Percentiles rank a stretch among this genome's conserved stretches.
Evolutionary conservation across 2,888 invertebrate genomes (phyloP).

Genomic region (Nomada ferruginata): DNA sequence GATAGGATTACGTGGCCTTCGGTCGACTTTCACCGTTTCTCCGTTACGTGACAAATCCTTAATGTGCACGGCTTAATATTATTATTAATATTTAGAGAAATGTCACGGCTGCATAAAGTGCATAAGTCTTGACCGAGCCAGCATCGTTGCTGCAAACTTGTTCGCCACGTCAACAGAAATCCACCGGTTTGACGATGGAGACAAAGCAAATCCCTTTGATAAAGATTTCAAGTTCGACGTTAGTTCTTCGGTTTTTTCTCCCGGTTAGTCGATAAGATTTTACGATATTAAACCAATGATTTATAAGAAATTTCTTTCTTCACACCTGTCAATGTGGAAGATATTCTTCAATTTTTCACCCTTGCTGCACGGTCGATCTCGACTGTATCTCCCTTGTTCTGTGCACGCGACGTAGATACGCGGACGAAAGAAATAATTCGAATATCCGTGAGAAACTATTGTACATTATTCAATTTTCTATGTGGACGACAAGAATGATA

Average conservation of each 20-base stretch:
- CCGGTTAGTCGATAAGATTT: background rate
- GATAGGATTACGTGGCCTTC: background rate
- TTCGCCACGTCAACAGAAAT: slow-evolving; percentile 30
- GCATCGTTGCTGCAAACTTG: slow-evolving; percentile 13
- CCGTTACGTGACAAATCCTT: background rate
- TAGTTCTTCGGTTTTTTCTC: background rate
- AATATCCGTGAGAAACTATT: too few species aligned
- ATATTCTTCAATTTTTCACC: too few species aligned
- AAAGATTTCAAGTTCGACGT: background rate
- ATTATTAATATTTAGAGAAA: slow-evolving; percentile 34
- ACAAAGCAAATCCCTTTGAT: slow-evolving; percentile 6
- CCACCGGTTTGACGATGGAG: background rate
- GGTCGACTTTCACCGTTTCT: slow-evolving; percentile 20
- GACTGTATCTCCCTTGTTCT: too few species aligned
- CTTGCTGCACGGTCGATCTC: too few species aligned
- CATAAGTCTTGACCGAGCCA: slow-evolving; percentile 50
- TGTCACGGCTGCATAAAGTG: slow-evolving; percentile 60
- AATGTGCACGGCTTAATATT: background rate
- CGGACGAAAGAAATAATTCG: too few species aligned
- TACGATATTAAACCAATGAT: too few species aligned
- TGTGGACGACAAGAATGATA: too few species aligned
- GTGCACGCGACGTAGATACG: too few species aligned
- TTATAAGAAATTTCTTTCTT: too few species aligned
- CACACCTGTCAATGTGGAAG: too few species aligned
- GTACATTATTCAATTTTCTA: too few species aligned